Evolutionary conservation across 2,888 invertebrate species (phyloP).

Genomic region (Drosophila greeni): DNA sequence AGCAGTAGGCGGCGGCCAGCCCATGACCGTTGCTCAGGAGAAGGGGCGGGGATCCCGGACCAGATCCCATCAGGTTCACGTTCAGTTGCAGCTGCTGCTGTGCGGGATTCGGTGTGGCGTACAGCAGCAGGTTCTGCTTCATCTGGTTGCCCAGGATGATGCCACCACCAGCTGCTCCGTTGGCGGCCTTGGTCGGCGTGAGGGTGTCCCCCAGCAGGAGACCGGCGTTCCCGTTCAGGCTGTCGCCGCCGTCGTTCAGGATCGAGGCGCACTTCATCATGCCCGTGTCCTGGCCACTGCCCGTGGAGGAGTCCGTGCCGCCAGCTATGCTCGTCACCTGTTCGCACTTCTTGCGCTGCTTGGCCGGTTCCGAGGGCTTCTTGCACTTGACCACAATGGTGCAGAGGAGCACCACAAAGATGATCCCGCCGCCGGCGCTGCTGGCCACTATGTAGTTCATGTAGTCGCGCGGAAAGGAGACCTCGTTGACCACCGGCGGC

Average conservation of each 20-base stretch:
- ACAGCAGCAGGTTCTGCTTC: slow-evolving; percentile 78
- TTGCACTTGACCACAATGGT: slow-evolving; percentile 83
- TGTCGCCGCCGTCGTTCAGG: slow-evolving; percentile 71
- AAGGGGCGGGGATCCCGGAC: slow-evolving; percentile 71
- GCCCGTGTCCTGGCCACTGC: slow-evolving; percentile 79
- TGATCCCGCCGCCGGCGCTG: slow-evolving; percentile 83
- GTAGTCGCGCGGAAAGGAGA: slow-evolving; percentile 85
- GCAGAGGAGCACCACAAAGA: slow-evolving; percentile 83
- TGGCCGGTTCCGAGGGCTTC: slow-evolving; percentile 74
- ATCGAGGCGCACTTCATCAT: slow-evolving; percentile 81
- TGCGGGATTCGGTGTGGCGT: slow-evolving; percentile 69
- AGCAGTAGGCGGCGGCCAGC: slow-evolving; percentile 78
- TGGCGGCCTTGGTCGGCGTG: slow-evolving; percentile 73
- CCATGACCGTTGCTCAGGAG: slow-evolving; percentile 59
- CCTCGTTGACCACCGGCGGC: slow-evolving; percentile 84
- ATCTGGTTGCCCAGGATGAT: slow-evolving; percentile 77
- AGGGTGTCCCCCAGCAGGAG: slow-evolving; percentile 66
- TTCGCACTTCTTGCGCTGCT: slow-evolving; percentile 81
- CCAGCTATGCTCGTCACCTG: slow-evolving; percentile 80
- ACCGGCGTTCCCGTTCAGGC: slow-evolving; percentile 64
- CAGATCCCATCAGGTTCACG: slow-evolving; percentile 65
- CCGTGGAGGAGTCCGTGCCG: slow-evolving; percentile 59
- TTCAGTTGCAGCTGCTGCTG: slow-evolving; percentile 60
- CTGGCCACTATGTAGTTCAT: slow-evolving; percentile 85
- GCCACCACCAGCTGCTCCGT: slow-evolving; percentile 58